phyloP scores from a whole-genome alignment of 2,888 invertebrate species.

The Tachina fera region DNA sequence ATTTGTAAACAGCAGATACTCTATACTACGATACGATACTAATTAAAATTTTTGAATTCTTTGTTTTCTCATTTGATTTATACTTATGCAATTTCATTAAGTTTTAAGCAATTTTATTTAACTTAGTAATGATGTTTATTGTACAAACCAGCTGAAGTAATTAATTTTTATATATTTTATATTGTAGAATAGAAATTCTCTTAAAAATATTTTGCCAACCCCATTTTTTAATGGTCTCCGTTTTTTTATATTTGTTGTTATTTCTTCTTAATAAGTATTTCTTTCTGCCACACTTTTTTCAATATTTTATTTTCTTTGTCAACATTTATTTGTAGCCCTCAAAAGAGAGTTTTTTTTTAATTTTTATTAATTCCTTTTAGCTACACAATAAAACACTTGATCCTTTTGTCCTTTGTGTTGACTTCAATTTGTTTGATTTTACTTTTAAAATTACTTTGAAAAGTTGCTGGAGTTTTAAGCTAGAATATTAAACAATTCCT shows the following conservation, averaged over 20 bases:
- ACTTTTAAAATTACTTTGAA: slow-evolving; percentile 6
- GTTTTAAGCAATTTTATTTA: slow-evolving; percentile 14
- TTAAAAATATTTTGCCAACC: neutral
- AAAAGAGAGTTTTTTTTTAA: neutral
- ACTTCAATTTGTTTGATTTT: slow-evolving; percentile 16
- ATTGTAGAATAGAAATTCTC: slow-evolving; percentile 23
- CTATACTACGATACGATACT: no score
- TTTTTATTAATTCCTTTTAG: neutral
- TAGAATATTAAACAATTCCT: neutral
- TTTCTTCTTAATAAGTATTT: no score
- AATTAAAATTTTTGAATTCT: slow-evolving; percentile 27
- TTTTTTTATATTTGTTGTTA: no score
- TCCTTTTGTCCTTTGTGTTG: neutral
- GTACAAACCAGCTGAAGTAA: neutral
- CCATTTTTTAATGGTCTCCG: neutral
- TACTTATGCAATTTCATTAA: neutral
- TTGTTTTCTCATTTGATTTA: neutral
- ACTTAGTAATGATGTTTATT: slow-evolving; percentile 1
- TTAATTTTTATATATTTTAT: slow-evolving; percentile 19
- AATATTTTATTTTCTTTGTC: neutral
- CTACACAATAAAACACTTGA: slow-evolving; percentile 15
- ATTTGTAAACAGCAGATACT: neutral
- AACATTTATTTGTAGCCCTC: neutral
- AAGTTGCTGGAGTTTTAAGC: neutral
- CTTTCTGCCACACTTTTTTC: no score